Evolutionary conservation across 1,140 invertebrate species (phyloP).

Genomic region (Popillia japonica): DNA sequence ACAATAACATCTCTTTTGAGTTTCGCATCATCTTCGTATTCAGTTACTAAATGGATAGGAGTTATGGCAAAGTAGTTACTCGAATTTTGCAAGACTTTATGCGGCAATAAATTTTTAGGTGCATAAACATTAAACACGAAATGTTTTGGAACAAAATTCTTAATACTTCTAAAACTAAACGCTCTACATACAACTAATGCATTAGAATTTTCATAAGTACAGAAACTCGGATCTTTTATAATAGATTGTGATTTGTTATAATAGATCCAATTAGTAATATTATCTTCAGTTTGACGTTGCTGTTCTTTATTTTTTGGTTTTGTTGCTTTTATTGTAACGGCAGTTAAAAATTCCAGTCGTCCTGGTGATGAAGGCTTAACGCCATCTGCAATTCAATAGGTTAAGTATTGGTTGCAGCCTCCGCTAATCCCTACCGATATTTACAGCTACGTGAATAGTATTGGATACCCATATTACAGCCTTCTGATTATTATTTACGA

Average conservation of each 20-base stretch:
- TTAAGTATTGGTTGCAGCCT: background rate
- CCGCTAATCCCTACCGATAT: conserved; percentile 60
- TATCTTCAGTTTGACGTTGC: background rate
- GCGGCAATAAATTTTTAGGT: background rate
- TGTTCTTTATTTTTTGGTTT: background rate
- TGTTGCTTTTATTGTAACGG: conserved; percentile 54
- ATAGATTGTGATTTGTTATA: background rate
- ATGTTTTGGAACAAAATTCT: background rate
- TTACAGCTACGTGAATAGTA: conserved; percentile 61
- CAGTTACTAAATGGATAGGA: background rate
- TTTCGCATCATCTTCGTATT: background rate
- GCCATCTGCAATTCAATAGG: conserved; percentile 46
- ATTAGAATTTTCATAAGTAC: background rate
- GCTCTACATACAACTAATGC: background rate
- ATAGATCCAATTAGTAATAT: conserved; percentile 1
- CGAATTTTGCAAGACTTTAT: background rate
- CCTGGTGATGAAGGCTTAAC: conserved; percentile 54
- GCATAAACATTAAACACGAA: conserved; percentile 11
- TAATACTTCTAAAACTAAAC: background rate
- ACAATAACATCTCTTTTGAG: conserved; percentile 36
- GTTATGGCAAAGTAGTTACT: background rate
- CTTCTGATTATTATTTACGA: conserved; percentile 64
- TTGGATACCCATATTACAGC: conserved; percentile 67
- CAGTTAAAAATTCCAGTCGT: conserved; percentile 55
- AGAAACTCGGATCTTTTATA: background rate